These are phyloP conservation scores for Drosophila nigromelanica DNA, from an alignment of 1,140 invertebrate species.

Conservation along the genomic window DNA sequence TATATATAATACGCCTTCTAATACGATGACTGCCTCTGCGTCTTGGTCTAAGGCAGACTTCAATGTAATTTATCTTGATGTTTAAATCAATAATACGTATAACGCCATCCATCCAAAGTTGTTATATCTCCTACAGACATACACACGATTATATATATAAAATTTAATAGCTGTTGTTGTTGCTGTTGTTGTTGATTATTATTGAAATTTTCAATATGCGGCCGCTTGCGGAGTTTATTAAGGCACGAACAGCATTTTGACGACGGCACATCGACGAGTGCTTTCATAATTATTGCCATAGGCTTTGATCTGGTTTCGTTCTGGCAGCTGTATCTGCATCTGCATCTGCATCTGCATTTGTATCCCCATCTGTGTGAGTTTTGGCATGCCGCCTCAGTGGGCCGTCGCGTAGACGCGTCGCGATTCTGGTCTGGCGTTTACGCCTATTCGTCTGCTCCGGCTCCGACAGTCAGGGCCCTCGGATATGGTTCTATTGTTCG, in stretches of 20 bases:
- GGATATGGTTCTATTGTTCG: constrained; percentile 64
- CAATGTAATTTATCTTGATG: constrained; percentile 83
- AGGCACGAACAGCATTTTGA: constrained; percentile 68
- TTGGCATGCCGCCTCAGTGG: constrained; percentile 40
- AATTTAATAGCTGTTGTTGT: constrained; percentile 39
- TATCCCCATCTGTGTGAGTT: constrained; percentile 1
- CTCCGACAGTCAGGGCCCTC: constrained; percentile 17
- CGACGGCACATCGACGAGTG: constrained; percentile 50
- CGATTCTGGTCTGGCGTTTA: constrained; percentile 57
- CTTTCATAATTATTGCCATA: constrained; percentile 76
- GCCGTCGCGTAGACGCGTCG: constrained; percentile 44
- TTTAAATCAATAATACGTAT: constrained; percentile 81
- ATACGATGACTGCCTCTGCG: constrained; percentile 41
- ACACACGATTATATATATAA: constrained; percentile 19
- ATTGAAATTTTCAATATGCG: constrained; percentile 74
- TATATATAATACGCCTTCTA: constrained; percentile 36
- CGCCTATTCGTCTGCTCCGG: constrained; percentile 67
- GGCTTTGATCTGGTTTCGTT: constrained; percentile 80
- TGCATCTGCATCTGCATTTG: constrained; percentile 29
- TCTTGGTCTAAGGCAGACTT: constrained; percentile 35
- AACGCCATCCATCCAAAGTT: constrained; percentile 69
- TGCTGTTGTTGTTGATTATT: constrained; percentile 53
- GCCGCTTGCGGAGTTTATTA: constrained; percentile 72
- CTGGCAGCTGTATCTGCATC: constrained; percentile 28
- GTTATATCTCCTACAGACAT: constrained; percentile 16